A percentile compares a stretch with the other conserved stretches of the same genome.
Conservation (phyloP, 1,140 invertebrate species). For the Protaetia brevitarsis region DNA sequence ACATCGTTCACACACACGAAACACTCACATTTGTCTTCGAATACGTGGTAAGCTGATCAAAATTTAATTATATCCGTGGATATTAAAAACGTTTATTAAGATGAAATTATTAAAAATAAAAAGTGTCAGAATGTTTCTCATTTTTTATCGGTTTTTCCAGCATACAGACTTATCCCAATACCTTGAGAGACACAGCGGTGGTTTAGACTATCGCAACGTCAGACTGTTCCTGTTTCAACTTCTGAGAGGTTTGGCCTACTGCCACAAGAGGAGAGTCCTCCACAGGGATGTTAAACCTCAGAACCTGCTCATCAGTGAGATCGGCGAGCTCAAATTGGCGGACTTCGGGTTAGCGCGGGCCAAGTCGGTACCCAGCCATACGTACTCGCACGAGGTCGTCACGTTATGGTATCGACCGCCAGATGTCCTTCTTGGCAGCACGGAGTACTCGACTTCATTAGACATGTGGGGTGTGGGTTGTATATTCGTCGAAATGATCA, state of each 20-base stretch:
- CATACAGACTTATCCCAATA: slow-evolving; percentile 97
- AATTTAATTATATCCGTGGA: not conserved
- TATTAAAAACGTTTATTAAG: not conserved
- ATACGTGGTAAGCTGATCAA: slow-evolving; percentile 96
- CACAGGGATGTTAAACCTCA: slow-evolving; percentile 97
- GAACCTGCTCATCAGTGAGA: slow-evolving; percentile 91
- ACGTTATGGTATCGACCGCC: slow-evolving; percentile 93
- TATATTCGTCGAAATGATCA: slow-evolving; percentile 97
- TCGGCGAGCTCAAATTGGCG: slow-evolving; percentile 91
- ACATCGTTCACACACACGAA: slow-evolving; percentile 95
- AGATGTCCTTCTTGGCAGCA: slow-evolving; percentile 94
- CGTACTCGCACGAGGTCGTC: slow-evolving; percentile 96
- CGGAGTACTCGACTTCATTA: slow-evolving; percentile 89
- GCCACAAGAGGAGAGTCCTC: slow-evolving; percentile 87
- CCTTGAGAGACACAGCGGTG: slow-evolving; percentile 91
- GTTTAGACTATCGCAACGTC: slow-evolving; percentile 85
- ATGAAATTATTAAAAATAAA: too few species aligned
- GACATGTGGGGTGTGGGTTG: slow-evolving; percentile 99
- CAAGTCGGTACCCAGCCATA: slow-evolving; percentile 95
- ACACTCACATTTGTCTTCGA: slow-evolving; percentile 98
- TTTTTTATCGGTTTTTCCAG: slow-evolving; percentile 52
- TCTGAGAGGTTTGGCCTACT: slow-evolving; percentile 89
- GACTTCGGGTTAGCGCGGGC: slow-evolving; percentile 94
- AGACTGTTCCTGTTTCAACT: slow-evolving; percentile 95
- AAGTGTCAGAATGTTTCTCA: not conserved